These are phyloP conservation scores for Eolophus roseicapilla DNA, from an alignment of 2,113 vertebrate genomes.

Conservation along the genomic window DNA sequence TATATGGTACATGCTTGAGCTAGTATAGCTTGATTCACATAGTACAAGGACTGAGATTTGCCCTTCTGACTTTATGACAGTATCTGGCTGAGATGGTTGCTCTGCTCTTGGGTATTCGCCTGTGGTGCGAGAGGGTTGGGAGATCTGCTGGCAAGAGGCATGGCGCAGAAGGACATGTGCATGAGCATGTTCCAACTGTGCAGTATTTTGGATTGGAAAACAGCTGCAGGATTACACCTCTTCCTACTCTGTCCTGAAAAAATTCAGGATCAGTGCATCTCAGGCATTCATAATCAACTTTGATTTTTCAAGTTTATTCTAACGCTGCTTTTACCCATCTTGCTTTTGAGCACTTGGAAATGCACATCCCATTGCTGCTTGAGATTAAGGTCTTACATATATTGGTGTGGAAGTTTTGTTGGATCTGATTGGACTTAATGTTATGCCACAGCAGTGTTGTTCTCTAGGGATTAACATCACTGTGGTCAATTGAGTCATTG, in stretches of 20 bases:
- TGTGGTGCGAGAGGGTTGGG: rapidly evolving
- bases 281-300: neutral
- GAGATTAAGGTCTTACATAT: neutral
- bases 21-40: neutral
- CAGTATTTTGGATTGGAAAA: neutral
- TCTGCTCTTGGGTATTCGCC: neutral
- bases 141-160: neutral
- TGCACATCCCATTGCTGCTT: neutral
- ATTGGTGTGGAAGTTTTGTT: neutral
- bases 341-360: neutral
- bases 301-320: neutral
- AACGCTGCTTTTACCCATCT: neutral
- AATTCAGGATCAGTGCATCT: neutral
- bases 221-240: neutral
- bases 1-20: neutral
- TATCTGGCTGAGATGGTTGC: neutral
- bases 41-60: neutral
- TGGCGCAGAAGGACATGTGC: neutral
- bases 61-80: neutral
- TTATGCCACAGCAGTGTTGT: neutral
- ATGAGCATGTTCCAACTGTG: neutral
- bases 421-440: neutral
- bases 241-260: neutral
- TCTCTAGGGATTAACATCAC: neutral
- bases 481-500: neutral